These are phyloP conservation scores for Vanacampus margaritifer DNA, from an alignment of 2,113 vertebrate genomes.

Conservation along the genomic window DNA sequence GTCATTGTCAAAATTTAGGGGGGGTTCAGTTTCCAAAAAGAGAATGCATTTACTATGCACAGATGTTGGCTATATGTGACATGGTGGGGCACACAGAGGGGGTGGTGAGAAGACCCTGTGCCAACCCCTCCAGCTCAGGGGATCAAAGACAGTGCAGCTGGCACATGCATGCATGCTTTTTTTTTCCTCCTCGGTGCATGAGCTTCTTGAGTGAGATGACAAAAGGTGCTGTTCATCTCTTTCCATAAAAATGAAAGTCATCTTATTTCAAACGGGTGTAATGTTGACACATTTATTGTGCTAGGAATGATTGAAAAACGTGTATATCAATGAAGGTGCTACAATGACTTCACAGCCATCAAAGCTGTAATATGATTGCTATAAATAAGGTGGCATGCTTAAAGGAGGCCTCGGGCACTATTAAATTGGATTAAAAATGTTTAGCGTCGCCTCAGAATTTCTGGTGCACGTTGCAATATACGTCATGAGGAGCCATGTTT, in stretches of 20 bases:
- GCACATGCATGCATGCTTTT: constrained; percentile 25
- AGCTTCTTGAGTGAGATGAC: neutral
- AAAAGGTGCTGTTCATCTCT: neutral
- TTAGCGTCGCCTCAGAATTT: constrained; percentile 47
- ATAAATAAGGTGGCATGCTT: constrained; percentile 60
- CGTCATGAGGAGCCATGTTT: constrained; percentile 48
- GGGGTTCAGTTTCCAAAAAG: neutral
- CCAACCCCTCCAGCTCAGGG: constrained; percentile 59
- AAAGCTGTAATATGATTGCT: constrained; percentile 34
- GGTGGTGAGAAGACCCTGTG: constrained; percentile 50
- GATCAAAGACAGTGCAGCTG: constrained; percentile 62
- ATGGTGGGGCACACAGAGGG: constrained; percentile 44
- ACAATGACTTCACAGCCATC: constrained; percentile 52
- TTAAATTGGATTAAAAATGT: constrained; percentile 68
- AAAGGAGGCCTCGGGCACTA: constrained; percentile 41
- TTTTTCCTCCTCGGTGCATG: too few relatives aligned
- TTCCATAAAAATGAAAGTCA: neutral
- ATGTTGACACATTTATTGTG: constrained; percentile 38
- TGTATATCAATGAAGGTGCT: constrained; percentile 44
- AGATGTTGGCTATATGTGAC: constrained; percentile 1
- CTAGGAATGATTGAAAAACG: constrained; percentile 62
- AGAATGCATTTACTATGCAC: neutral
- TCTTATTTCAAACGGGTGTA: neutral
- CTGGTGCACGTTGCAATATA: constrained; percentile 21
- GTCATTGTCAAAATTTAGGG: neutral